A percentile compares a stretch with the other conserved stretches of the same genome.
Evolutionary conservation across 2,888 invertebrate genomes (phyloP).

Genomic region (Apomyelois bistriatella): DNA sequence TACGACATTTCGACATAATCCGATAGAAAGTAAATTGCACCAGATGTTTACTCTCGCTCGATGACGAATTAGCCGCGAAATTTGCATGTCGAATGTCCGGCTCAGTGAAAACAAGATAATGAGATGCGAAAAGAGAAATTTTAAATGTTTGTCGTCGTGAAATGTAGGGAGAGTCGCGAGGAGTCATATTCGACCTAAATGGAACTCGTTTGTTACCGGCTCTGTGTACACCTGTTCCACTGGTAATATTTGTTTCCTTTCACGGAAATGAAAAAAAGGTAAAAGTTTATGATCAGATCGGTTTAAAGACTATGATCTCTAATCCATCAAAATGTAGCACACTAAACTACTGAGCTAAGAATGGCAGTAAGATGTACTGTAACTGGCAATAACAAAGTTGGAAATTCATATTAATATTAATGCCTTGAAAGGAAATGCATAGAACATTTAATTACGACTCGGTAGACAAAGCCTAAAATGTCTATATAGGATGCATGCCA

Average conservation of each 20-base stretch:
- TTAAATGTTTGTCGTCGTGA: conserved; percentile 72
- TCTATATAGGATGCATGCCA: too few species aligned
- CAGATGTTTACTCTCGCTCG: conserved; percentile 69
- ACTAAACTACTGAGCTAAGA: too few species aligned
- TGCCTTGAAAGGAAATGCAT: too few species aligned
- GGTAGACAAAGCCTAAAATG: too few species aligned
- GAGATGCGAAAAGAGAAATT: conserved; percentile 79
- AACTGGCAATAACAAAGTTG: too few species aligned
- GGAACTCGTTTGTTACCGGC: conserved; percentile 64
- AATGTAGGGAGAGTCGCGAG: conserved; percentile 70
- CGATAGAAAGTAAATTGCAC: conserved; percentile 66
- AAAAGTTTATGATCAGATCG: not conserved
- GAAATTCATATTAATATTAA: too few species aligned
- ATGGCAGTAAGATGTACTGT: too few species aligned
- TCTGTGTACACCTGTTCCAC: conserved; percentile 34
- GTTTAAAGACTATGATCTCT: not conserved
- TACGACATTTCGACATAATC: conserved; percentile 34
- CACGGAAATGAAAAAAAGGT: conserved; percentile 29
- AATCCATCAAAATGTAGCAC: too few species aligned
- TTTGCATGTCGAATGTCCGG: conserved; percentile 59
- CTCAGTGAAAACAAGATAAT: conserved; percentile 74
- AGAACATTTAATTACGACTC: too few species aligned
- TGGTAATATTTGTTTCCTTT: conserved; percentile 38
- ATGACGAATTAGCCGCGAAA: conserved; percentile 62
- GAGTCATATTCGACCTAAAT: conserved; percentile 69